phyloP scores from a whole-genome alignment of 2,113 vertebrate species.

The Leucoraja erinaceus region DNA sequence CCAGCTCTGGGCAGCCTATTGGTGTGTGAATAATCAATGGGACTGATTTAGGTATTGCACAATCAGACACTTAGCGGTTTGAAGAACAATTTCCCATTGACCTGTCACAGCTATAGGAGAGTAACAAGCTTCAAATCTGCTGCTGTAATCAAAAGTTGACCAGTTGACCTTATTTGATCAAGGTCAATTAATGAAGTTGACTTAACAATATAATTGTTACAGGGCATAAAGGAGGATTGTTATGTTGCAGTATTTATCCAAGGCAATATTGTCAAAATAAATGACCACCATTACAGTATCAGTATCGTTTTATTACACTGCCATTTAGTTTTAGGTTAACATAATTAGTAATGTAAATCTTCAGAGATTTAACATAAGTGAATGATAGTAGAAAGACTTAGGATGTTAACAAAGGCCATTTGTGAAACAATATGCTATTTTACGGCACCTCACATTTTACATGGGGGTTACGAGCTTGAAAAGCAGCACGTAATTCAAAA shows the following conservation, averaged over 20 bases:
- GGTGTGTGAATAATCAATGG: constrained; percentile 87
- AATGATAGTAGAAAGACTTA: not conserved
- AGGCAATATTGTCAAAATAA: not conserved
- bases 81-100: constrained; percentile 77
- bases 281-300: not conserved
- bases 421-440: not conserved
- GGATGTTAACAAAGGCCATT: not conserved
- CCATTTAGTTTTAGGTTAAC: not conserved
- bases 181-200: constrained; percentile 54
- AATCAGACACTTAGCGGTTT: constrained; percentile 74
- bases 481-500: too few relatives aligned
- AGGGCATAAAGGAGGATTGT: not conserved
- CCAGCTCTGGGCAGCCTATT: constrained; percentile 76
- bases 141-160: constrained; percentile 64
- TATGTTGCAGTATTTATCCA: not conserved
- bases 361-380: not conserved
- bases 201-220: constrained; percentile 42
- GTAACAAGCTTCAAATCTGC: constrained; percentile 59
- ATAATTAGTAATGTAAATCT: not conserved
- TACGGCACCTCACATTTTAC: too few relatives aligned
- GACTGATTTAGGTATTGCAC: constrained; percentile 84
- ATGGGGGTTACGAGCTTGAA: too few relatives aligned
- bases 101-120: constrained; percentile 64
- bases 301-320: not conserved
- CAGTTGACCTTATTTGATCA: constrained; percentile 63